phyloP scores from a whole-genome alignment of 1,140 invertebrate species.

The Drosophila rufa region DNA sequence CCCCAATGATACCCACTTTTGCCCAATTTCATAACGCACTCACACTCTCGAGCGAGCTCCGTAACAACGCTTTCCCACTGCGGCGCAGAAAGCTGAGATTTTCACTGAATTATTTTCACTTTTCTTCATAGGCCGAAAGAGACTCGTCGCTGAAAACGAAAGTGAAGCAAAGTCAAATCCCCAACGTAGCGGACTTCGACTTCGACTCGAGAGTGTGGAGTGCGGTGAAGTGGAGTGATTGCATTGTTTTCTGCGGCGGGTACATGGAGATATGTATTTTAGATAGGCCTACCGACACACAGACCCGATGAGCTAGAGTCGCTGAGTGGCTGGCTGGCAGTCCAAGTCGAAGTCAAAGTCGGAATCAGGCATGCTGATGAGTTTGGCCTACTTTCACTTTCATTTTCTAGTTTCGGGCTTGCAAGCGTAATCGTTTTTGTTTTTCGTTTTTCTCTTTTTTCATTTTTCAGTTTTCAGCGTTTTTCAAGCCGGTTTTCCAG shows the following conservation, averaged over 20 bases:
- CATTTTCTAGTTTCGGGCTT: slow-evolving; percentile 66
- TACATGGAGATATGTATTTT: slow-evolving; percentile 33
- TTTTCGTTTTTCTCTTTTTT: slow-evolving; percentile 42
- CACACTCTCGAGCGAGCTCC: not conserved
- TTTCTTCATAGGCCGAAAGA: slow-evolving; percentile 46
- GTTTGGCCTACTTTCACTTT: slow-evolving; percentile 82
- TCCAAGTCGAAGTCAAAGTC: slow-evolving; percentile 40
- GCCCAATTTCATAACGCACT: slow-evolving; percentile 36
- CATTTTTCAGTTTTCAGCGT: slow-evolving; percentile 35
- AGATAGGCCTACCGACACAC: slow-evolving; percentile 54
- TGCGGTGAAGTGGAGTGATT: slow-evolving; percentile 23
- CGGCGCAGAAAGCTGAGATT: slow-evolving; percentile 33
- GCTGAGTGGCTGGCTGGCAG: not conserved
- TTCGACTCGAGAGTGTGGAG: slow-evolving; percentile 10
- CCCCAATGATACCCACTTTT: not conserved
- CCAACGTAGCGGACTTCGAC: slow-evolving; percentile 7
- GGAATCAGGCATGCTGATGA: slow-evolving; percentile 69
- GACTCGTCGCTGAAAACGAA: slow-evolving; percentile 48
- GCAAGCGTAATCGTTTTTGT: slow-evolving; percentile 49
- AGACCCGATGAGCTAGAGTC: slow-evolving; percentile 43
- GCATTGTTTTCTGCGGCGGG: slow-evolving; percentile 33
- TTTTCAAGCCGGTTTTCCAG: slow-evolving; percentile 68
- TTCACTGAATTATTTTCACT: slow-evolving; percentile 62
- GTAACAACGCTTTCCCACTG: slow-evolving; percentile 39
- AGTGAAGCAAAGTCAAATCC: slow-evolving; percentile 59